phyloP scores from a whole-genome alignment of 2,113 vertebrate species.

The Xiphorhynchus elegans region DNA sequence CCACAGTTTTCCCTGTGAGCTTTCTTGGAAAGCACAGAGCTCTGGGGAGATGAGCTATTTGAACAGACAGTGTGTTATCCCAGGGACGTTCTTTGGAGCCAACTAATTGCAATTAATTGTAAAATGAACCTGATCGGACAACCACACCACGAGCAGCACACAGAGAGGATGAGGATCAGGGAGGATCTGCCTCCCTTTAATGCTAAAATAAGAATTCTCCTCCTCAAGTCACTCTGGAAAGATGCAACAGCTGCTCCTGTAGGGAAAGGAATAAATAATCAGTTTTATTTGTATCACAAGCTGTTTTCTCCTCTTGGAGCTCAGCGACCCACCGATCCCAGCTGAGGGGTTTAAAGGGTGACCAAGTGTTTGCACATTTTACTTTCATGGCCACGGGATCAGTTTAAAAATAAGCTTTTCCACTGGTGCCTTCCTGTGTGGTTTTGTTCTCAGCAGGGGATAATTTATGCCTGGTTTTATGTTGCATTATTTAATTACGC shows the following conservation, averaged over 20 bases:
- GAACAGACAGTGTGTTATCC: not conserved
- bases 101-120: not conserved
- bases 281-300: conserved; percentile 10
- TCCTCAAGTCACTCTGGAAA: not conserved
- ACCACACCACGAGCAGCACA: not conserved
- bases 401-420: not conserved
- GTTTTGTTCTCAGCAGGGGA: conserved; percentile 23
- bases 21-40: not conserved
- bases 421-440: not conserved
- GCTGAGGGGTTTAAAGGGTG: not conserved
- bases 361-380: not conserved
- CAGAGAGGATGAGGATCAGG: not conserved
- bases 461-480: conserved; percentile 18
- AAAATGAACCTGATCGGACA: not conserved
- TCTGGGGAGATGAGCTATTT: not conserved
- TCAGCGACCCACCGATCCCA: not conserved
- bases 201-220: not conserved
- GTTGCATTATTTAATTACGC: conserved; percentile 28
- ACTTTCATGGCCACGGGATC: not conserved
- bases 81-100: not conserved
- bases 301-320: not conserved
- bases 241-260: not conserved
- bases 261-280: conserved; percentile 29
- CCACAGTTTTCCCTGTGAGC: not conserved
- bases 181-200: not conserved